Base-by-base conservation (phyloP, 2,888 invertebrate genomes). In the Dusona sp. region DNA sequence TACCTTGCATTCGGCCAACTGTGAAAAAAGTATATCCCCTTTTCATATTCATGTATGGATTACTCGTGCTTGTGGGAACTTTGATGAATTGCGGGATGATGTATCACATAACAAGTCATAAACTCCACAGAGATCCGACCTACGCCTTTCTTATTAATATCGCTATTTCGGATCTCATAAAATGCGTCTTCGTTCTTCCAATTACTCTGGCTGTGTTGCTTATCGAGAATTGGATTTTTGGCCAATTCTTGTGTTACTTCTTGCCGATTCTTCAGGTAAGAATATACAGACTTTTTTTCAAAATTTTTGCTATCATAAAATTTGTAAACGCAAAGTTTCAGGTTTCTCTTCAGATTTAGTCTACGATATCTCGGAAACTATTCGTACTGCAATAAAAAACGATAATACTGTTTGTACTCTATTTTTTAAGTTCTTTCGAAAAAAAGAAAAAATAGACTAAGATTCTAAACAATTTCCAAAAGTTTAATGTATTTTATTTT, bases 231-330 rank as follows among this genome's bases (percentile, higher is more conserved):
- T 97, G 97, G 97, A 95, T 97, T 85, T 96, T 97, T 89, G 97
- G 97, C 9, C 96, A 96, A 89, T 96, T 97, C 89, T 92, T 97
- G 86, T 97, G 97, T 94, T 96, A 96, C 92, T 96, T 97, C 91
- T 92, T 97, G 88, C 97, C 97, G 0, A 97, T 97, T 96, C 92
- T 97, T 89, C 97, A 97, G 95, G 96, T 96, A 91, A 94, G 95
- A 83, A 61, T 16, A 22, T n/a, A 33, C 73, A 51, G n/a, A 22
- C 54, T 25, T 51, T 61, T 54, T n/a, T 36, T 38, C 48, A 11
- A 36, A 36, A 16, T 16, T 25, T n/a, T 48, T 48, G 8, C 29
- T 38, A 0, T n/a, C n/a, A 38, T 36, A 38, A 38, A 9, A 36
- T 11, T 48, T 48, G 45, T 45, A 16, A 3, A 45, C 16, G 13